Evolutionary conservation across 2,888 invertebrate genomes (phyloP).

Genomic region (Metellina segmentata): DNA sequence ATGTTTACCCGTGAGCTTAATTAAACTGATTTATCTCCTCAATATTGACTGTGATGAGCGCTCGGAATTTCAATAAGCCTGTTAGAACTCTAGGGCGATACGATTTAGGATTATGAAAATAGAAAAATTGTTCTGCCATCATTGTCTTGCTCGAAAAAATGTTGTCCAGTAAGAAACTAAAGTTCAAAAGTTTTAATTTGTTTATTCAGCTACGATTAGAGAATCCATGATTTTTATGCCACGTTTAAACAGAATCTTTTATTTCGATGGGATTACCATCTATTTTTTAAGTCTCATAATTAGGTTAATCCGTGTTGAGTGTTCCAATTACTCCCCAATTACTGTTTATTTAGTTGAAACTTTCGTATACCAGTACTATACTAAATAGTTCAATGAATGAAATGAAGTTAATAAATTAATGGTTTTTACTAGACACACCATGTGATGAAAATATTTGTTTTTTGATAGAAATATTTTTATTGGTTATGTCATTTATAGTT

Average conservation of each 20-base stretch:
- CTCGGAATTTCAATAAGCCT: slow-evolving; percentile 30
- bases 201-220: not conserved
- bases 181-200: not conserved
- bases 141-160: not conserved
- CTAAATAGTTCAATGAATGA: no score
- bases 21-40: slow-evolving; percentile 59
- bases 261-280: not conserved
- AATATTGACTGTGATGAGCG: slow-evolving; percentile 60
- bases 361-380: no score
- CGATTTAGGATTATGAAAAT: not conserved
- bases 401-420: no score
- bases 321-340: no score
- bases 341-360: no score
- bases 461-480: no score
- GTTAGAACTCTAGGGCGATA: slow-evolving; percentile 23
- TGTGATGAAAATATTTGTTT: no score
- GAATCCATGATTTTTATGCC: not conserved
- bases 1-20: slow-evolving; percentile 57
- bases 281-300: not conserved
- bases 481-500: no score
- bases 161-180: not conserved
- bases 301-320: no score
- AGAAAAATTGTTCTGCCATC: not conserved
- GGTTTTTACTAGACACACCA: no score
- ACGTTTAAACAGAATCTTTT: not conserved